Conservation (phyloP, 2,888 invertebrate species). For the Aelia acuminata region DNA sequence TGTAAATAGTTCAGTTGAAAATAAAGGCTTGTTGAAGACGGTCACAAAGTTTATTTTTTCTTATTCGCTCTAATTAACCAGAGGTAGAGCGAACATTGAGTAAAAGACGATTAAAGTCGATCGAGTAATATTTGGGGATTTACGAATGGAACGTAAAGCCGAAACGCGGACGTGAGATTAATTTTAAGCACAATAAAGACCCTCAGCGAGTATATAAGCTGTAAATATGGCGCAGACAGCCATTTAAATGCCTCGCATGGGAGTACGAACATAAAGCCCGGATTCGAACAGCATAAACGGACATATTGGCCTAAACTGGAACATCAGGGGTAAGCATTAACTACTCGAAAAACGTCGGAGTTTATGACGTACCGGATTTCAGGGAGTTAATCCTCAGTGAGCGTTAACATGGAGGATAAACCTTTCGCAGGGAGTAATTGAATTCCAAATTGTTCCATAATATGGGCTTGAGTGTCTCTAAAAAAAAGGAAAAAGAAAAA, state of each 20-base stretch:
- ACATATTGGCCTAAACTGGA: background rate
- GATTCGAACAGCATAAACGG: background rate
- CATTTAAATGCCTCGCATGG: background rate
- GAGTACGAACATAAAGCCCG: background rate
- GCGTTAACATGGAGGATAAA: background rate
- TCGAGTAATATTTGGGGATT: background rate
- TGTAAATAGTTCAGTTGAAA: too few species aligned
- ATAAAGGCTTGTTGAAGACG: too few species aligned
- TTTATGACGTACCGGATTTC: background rate
- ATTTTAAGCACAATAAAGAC: background rate
- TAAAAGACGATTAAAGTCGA: background rate
- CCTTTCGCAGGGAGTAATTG: background rate
- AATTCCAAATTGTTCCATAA: too few species aligned
- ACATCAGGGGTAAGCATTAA: background rate
- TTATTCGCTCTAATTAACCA: too few species aligned
- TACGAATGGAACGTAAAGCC: background rate
- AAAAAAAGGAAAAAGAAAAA: too few species aligned
- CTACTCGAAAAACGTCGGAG: background rate
- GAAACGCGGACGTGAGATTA: background rate
- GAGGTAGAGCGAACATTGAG: too few species aligned
- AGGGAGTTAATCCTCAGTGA: background rate
- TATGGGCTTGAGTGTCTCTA: too few species aligned
- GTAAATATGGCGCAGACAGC: background rate
- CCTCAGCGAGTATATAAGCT: background rate
- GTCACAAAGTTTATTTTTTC: too few species aligned